Conservation (phyloP, 2,888 invertebrate genomes). For the Chorisops tibialis region DNA sequence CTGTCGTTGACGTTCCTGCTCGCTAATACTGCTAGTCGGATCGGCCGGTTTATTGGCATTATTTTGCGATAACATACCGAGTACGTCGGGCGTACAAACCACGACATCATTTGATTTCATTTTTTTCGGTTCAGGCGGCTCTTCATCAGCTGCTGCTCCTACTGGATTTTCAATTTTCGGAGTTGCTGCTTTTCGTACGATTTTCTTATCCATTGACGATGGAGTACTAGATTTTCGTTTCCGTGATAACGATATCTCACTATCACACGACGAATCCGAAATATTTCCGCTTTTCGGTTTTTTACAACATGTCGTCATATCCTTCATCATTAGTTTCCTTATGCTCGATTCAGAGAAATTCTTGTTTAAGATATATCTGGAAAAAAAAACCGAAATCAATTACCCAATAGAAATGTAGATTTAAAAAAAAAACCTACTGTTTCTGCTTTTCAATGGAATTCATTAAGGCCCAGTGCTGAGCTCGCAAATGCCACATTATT, state of each 20-base stretch:
- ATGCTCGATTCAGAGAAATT: slow-evolving; percentile 35
- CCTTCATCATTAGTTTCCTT: slow-evolving; percentile 39
- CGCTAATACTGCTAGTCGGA: background rate
- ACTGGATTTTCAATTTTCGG: background rate
- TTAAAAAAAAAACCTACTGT: slow-evolving; percentile 39
- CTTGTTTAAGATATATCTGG: slow-evolving; percentile 41
- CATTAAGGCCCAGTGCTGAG: slow-evolving; percentile 68
- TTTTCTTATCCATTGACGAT: slow-evolving; percentile 32
- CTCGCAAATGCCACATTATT: slow-evolving; percentile 63
- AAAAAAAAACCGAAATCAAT: too few relatives aligned
- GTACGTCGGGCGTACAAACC: slow-evolving; percentile 61
- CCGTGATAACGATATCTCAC: slow-evolving; percentile 40
- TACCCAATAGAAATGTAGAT: background rate
- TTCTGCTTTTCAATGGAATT: slow-evolving; percentile 64
- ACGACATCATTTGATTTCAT: slow-evolving; percentile 52
- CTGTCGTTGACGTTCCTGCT: too few relatives aligned
- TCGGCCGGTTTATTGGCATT: background rate
- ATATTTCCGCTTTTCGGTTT: slow-evolving; percentile 41
- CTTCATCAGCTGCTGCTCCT: too few relatives aligned
- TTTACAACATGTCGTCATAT: slow-evolving; percentile 46
- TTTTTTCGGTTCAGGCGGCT: slow-evolving; percentile 39
- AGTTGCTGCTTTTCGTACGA: background rate
- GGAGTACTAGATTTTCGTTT: slow-evolving; percentile 12
- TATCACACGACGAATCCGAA: slow-evolving; percentile 35
- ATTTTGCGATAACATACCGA: slow-evolving; percentile 43